These are phyloP conservation scores for Stictonetta naevosa DNA, from an alignment of 2,113 vertebrate genomes.

Conservation along the genomic window DNA sequence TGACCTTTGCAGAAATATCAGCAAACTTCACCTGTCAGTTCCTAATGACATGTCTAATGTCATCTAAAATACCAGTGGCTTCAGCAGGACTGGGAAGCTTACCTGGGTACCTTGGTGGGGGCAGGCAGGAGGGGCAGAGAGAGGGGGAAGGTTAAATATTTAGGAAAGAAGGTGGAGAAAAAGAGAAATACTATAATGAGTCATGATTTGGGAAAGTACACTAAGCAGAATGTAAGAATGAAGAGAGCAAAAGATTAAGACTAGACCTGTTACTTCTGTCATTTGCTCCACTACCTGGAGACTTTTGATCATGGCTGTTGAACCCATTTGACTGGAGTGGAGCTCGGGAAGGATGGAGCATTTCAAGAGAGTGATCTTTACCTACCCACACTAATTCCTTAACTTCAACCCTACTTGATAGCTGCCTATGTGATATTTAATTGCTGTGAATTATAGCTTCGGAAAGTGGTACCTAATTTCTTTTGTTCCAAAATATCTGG, in stretches of 20 bases:
- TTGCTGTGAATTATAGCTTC: neutral
- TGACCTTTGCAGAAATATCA: constrained; percentile 40
- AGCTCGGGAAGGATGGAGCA: neutral
- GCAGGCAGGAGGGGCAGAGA: neutral
- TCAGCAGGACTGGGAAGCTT: neutral
- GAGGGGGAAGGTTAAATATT: neutral
- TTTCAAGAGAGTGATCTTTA: neutral
- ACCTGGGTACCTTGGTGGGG: neutral
- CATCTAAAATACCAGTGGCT: neutral
- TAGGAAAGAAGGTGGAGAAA: neutral
- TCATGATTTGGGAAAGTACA: neutral
- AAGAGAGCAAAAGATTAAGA: neutral
- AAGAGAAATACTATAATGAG: neutral
- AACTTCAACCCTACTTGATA: neutral
- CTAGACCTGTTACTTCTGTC: neutral
- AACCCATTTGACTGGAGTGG: neutral
- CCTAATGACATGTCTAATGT: neutral
- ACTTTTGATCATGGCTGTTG: neutral
- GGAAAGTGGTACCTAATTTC: neutral
- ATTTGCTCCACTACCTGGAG: neutral
- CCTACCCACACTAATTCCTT: neutral
- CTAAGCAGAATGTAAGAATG: neutral
- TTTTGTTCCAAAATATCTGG: neutral
- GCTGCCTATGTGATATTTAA: neutral
- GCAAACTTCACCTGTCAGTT: neutral